Evolutionary conservation across 2,888 invertebrate species (phyloP), one percentile per base, ranked within the genome.

Genomic region (Nemapogon koenigi): DNA sequence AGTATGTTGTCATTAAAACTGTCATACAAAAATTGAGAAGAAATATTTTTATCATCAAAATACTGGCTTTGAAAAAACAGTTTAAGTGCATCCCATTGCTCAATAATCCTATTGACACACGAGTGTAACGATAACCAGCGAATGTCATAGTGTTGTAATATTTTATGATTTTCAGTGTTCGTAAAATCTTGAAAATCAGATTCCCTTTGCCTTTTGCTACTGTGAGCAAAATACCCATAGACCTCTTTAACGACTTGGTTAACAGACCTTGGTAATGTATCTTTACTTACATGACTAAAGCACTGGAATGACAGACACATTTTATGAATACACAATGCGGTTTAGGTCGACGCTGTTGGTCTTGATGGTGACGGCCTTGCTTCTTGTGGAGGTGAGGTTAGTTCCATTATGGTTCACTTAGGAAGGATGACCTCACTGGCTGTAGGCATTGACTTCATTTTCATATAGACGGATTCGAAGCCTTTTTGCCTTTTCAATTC

Each of bases 51-150:
- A 29, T 42, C 41, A 14, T 33, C 18, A 31, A 44, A 28, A 40
- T 35, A 37, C 30, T 42, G 29, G 11, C 25, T 16, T 14, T 26
- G 39, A 43, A 43, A 39, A 17, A 29, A 41, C 22, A 43, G 25
- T 33, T 43, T 37, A 11, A 43, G 27, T 18, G 43, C 37, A 36
- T 40, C 31, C 41, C 43, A 41, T 25, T 45, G 39, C 30, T 43
- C 41, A 16, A 42, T 19, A 40, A 45, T 45, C 38, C 43, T 32
- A 19, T 41, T 36, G 16, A 45, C 30, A 30, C 40, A 43, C 18
- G 30, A 19, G 28, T 43, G 41, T 14, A 45, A 30, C 18, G 38
- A 45, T 14, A 43, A 32, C 40, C 45, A 43, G 4, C 38, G 35
- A 27, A 43, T 43, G 16, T 43, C 38, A 17, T 45, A 43, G 39